Conservation (phyloP, 1,140 invertebrate species). For the Drosophila tsacasi region DNA sequence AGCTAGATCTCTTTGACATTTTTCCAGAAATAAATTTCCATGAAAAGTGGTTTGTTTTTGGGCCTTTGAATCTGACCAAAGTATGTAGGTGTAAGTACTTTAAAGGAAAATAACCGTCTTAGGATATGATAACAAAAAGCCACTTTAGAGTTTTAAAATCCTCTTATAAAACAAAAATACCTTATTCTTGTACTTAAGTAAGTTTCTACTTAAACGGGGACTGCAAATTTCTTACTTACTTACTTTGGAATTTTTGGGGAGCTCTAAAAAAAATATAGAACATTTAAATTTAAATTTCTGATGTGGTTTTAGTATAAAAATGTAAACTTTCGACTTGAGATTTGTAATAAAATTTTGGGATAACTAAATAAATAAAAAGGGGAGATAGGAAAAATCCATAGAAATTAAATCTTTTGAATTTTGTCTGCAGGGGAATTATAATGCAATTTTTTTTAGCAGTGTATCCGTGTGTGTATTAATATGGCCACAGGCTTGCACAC, state of each 20-base stretch:
- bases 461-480: conserved; percentile 4
- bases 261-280: too few species aligned
- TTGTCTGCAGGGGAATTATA: too few species aligned
- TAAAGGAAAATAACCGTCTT: neutral
- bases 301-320: too few species aligned
- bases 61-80: neutral
- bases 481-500: conserved; percentile 29
- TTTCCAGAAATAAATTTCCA: neutral
- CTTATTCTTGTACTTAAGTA: too few species aligned
- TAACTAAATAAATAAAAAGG: neutral
- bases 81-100: too few species aligned
- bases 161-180: too few species aligned
- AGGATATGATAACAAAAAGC: neutral
- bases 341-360: neutral
- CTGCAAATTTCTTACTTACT: neutral
- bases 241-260: neutral
- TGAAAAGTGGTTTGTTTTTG: neutral
- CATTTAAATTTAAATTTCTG: too few species aligned
- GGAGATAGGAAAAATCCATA: too few species aligned
- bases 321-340: neutral
- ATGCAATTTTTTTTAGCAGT: neutral
- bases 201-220: too few species aligned
- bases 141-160: neutral
- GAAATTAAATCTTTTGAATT: neutral
- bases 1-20: neutral